Conservation (phyloP, 2,113 vertebrate genomes). For the Bufo gargarizans region DNA sequence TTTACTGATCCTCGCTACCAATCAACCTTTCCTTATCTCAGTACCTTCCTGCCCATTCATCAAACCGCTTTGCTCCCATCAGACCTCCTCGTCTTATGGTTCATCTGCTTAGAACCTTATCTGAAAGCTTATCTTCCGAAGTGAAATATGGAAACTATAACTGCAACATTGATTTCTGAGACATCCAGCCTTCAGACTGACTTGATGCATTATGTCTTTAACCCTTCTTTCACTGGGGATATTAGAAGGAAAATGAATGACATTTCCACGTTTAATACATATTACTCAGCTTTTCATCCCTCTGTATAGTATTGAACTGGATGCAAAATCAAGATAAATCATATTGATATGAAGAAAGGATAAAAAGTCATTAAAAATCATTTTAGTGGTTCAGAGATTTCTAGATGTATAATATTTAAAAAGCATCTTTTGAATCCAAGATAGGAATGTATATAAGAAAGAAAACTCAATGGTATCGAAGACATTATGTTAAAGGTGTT, state of each 20-base stretch:
- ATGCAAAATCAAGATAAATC: too few relatives aligned
- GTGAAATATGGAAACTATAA: conserved; percentile 38
- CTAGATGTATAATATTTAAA: too few relatives aligned
- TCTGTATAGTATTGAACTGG: not conserved
- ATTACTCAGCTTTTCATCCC: not conserved
- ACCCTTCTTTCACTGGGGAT: not conserved
- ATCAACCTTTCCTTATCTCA: conserved; percentile 38
- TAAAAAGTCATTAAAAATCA: too few relatives aligned
- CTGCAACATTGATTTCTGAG: conserved; percentile 36
- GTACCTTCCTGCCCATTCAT: conserved; percentile 42
- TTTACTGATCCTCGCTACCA: conserved; percentile 24
- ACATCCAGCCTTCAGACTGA: not conserved
- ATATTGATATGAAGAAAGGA: too few relatives aligned
- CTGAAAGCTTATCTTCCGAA: conserved; percentile 6
- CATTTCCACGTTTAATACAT: not conserved
- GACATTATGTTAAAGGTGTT: too few relatives aligned
- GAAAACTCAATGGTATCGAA: too few relatives aligned
- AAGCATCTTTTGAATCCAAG: too few relatives aligned
- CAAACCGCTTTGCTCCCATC: conserved; percentile 24
- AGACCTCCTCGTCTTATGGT: conserved; percentile 28
- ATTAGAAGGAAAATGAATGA: not conserved
- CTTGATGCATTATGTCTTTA: conserved; percentile 3
- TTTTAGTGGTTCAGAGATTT: too few relatives aligned
- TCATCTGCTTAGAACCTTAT: conserved; percentile 34
- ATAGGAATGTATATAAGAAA: too few relatives aligned